Conservation (phyloP, 2,113 vertebrate genomes). For the Xiphophorus maculatus region DNA sequence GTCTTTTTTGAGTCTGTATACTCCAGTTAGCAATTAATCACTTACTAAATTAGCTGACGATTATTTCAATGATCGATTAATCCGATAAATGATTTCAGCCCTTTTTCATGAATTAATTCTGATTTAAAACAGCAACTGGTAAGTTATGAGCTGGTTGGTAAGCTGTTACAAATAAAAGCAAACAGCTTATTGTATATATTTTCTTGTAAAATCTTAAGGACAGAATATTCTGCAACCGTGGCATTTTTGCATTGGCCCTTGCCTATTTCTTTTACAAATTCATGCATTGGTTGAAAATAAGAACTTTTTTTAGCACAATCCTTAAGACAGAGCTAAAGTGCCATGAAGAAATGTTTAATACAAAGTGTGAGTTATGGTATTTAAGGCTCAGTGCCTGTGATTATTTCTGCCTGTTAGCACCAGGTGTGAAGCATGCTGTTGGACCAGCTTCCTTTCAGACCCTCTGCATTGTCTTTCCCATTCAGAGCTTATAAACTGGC, state of each 20-base stretch:
- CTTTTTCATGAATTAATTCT: too few relatives aligned
- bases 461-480: conserved; percentile 8
- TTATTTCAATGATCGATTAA: too few relatives aligned
- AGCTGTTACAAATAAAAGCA: neutral
- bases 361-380: neutral
- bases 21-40: too few relatives aligned
- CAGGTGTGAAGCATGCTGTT: conserved; percentile 14
- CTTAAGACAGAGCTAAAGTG: neutral
- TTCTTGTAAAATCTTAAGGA: neutral
- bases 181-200: neutral
- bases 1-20: too few relatives aligned
- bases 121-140: neutral
- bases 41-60: too few relatives aligned
- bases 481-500: conserved; percentile 49
- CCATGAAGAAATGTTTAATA: neutral
- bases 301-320: neutral
- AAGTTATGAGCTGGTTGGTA: neutral
- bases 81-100: too few relatives aligned
- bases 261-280: neutral
- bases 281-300: neutral
- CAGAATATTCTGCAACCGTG: neutral
- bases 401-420: neutral
- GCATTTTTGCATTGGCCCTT: neutral
- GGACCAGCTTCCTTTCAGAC: conserved; percentile 15
- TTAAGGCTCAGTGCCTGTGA: neutral